Conservation (phyloP, 2,888 invertebrate genomes). For the Limnephilus rhombicus region DNA sequence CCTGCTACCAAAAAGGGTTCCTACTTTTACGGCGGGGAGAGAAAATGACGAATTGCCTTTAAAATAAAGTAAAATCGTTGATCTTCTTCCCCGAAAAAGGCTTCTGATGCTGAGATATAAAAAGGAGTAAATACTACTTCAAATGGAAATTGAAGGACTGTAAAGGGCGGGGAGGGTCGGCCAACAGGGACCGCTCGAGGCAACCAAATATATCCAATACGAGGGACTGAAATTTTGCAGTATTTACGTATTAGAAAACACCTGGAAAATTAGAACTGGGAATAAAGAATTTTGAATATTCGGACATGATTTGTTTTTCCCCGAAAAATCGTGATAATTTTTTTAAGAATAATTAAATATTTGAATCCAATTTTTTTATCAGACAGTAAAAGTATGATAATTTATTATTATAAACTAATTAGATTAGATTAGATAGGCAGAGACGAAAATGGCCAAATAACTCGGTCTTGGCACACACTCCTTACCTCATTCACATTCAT, state of each 20-base stretch:
- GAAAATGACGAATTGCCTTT: conserved; percentile 50
- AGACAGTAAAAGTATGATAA: too few species aligned
- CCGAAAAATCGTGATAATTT: too few species aligned
- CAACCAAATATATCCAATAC: neutral
- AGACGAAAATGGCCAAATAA: too few species aligned
- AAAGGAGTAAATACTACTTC: conserved; percentile 39
- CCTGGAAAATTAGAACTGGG: neutral
- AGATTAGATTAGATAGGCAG: too few species aligned
- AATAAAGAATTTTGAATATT: neutral
- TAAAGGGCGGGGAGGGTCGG: conserved; percentile 12
- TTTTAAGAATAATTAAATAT: too few species aligned
- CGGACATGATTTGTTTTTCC: too few species aligned
- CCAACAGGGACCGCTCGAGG: conserved; percentile 15
- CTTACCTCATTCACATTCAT: too few species aligned
- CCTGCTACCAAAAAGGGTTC: conserved; percentile 32
- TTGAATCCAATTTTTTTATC: too few species aligned
- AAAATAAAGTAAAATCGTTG: conserved; percentile 38
- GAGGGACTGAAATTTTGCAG: neutral
- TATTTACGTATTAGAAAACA: neutral
- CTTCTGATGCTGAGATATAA: conserved; percentile 29
- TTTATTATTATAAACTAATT: too few species aligned
- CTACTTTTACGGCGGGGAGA: conserved; percentile 20
- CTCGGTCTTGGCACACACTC: too few species aligned
- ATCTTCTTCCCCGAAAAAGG: conserved; percentile 31
- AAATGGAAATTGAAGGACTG: conserved; percentile 32